A percentile compares a stretch with the other conserved stretches of the same genome.
Evolutionary conservation across 2,888 invertebrate species (phyloP).

Genomic region (Xestia c-nigrum): DNA sequence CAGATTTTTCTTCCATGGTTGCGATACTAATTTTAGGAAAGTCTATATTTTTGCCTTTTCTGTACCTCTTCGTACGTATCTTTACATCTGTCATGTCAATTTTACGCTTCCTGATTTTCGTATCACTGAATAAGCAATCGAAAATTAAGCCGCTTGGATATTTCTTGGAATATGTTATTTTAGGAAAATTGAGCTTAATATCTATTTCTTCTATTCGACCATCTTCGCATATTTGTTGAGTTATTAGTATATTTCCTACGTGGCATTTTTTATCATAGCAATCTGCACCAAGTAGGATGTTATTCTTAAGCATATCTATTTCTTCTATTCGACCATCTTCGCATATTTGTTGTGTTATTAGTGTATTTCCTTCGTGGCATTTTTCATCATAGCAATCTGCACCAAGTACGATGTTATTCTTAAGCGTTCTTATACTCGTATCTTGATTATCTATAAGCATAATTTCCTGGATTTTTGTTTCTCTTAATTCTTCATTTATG

Average conservation of each 20-base stretch:
- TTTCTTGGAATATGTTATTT: conserved; percentile 75
- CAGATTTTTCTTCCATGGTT: conserved; percentile 68
- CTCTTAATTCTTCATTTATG: not conserved
- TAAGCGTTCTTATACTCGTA: not conserved
- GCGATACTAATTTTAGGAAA: conserved; percentile 74
- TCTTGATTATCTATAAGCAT: not conserved
- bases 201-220: conserved; percentile 64
- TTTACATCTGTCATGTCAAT: conserved; percentile 72
- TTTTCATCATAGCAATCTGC: conserved; percentile 51
- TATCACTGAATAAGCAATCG: conserved; percentile 29
- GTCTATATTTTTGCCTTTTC: conserved; percentile 86
- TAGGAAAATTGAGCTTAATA: conserved; percentile 74
- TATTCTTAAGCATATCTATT: conserved; percentile 11
- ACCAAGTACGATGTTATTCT: not conserved
- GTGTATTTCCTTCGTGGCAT: conserved; percentile 40
- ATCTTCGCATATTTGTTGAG: conserved; percentile 56
- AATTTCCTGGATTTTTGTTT: not conserved
- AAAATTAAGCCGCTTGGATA: conserved; percentile 10
- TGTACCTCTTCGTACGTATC: conserved; percentile 75
- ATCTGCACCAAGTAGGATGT: conserved; percentile 42
- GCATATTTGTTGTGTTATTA: conserved; percentile 59
- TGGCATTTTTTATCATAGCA: conserved; percentile 24
- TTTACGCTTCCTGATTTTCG: conserved; percentile 75
- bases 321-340: conserved; percentile 57
- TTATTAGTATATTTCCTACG: conserved; percentile 52